phyloP scores from a whole-genome alignment of 2,888 invertebrate genomes.

The Poecilus cupreus region DNA sequence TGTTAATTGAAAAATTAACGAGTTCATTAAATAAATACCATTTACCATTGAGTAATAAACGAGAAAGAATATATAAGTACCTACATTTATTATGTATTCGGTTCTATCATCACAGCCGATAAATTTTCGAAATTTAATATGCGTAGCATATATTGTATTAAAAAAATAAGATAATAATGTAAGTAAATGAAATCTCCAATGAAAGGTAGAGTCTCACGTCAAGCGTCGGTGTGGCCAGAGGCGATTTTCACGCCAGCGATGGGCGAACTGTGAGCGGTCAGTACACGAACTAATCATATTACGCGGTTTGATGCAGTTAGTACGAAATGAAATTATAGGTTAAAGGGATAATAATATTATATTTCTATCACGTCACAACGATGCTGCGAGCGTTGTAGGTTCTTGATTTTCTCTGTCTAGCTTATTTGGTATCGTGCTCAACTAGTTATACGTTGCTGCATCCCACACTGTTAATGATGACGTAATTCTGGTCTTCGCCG shows the following conservation, averaged over 20 bases:
- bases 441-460: slow-evolving; percentile 3
- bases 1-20: no score
- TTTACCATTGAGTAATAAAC: no score
- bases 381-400: slow-evolving; percentile 44
- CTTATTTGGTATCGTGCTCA: neutral
- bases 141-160: no score
- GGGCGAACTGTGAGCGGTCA: slow-evolving; percentile 7
- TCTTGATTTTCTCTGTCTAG: neutral
- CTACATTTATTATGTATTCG: no score
- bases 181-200: no score
- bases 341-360: slow-evolving; percentile 64
- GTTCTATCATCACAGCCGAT: no score
- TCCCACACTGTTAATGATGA: neutral
- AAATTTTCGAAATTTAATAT: no score
- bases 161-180: no score
- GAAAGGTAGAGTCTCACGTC: no score
- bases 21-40: no score
- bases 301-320: slow-evolving; percentile 53
- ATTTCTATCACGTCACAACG: slow-evolving; percentile 65
- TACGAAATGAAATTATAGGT: slow-evolving; percentile 63
- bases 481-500: neutral
- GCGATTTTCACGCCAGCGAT: slow-evolving; percentile 27
- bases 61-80: no score
- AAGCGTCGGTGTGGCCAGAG: neutral
- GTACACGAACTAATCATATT: slow-evolving; percentile 52